These are phyloP conservation scores for Trimorus sp. DNA, from an alignment of 2,888 invertebrate genomes.

Conservation along the genomic window DNA sequence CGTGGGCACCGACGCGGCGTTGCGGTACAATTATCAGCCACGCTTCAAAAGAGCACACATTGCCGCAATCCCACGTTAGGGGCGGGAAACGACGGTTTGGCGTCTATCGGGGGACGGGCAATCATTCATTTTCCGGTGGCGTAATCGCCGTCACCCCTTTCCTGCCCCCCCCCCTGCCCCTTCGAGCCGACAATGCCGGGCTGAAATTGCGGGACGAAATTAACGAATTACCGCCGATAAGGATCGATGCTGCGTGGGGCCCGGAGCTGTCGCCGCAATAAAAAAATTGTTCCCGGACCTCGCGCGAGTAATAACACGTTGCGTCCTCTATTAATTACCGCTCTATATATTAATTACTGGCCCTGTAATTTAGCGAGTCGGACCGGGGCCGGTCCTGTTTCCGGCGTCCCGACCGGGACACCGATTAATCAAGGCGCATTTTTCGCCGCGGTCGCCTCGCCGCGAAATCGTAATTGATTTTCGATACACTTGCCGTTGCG, in stretches of 20 bases:
- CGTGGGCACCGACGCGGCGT: constrained; percentile 28
- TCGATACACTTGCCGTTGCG: constrained; percentile 23
- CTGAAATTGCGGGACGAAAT: constrained; percentile 68
- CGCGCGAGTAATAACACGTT: constrained; percentile 76
- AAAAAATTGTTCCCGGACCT: constrained; percentile 23
- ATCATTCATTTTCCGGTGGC: constrained; percentile 41
- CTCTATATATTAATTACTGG: constrained; percentile 79
- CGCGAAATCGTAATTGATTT: constrained; percentile 25
- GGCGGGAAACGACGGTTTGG: constrained; percentile 46
- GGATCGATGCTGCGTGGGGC: constrained; percentile 61
- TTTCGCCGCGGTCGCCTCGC: constrained; percentile 17
- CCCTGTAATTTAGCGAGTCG: constrained; percentile 76
- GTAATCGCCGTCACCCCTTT: constrained; percentile 31
- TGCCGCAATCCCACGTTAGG: constrained; percentile 58
- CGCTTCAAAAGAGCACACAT: constrained; percentile 46
- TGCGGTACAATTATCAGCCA: constrained; percentile 46
- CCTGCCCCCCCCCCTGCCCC: no score
- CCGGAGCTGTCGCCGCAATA: constrained; percentile 72
- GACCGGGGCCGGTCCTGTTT: constrained; percentile 68
- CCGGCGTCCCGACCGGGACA: not conserved
- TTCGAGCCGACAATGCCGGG: constrained; percentile 45
- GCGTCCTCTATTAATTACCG: constrained; percentile 79
- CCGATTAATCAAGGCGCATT: constrained; percentile 41
- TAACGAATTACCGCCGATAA: constrained; percentile 73
- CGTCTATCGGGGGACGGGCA: constrained; percentile 25